phyloP scores from a whole-genome alignment of 2,797 vertebrate species.

The Alexandromys oeconomus region DNA sequence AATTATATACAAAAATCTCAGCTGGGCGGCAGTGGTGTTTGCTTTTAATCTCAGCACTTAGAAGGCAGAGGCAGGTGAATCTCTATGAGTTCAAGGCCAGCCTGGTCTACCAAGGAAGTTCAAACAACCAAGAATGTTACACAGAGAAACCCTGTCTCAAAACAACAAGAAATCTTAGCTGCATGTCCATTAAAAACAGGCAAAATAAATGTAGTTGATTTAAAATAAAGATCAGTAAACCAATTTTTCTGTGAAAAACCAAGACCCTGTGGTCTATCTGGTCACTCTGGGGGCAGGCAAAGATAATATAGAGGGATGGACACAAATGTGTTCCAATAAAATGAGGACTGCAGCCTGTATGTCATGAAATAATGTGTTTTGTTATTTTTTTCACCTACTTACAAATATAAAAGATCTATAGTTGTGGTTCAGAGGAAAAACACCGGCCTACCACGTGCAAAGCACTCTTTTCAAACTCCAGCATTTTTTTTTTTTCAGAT shows the following conservation, averaged over 20 bases:
- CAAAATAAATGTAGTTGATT: neutral
- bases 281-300: neutral
- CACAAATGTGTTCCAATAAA: neutral
- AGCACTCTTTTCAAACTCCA: neutral
- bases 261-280: neutral
- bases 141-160: neutral
- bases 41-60: neutral
- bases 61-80: neutral
- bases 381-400: constrained; percentile 29
- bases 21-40: accelerated
- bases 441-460: neutral
- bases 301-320: neutral
- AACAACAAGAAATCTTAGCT: neutral
- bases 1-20: constrained; percentile 37
- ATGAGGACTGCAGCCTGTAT: neutral
- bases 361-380: neutral
- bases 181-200: constrained; percentile 34
- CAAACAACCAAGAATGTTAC: neutral
- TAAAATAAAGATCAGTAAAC: neutral
- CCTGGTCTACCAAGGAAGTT: neutral
- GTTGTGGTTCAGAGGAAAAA: neutral
- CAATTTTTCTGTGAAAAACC: neutral
- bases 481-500: neutral
- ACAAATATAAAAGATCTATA: neutral
- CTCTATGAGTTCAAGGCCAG: neutral